Base-by-base conservation (phyloP, 2,888 invertebrate genomes). In the Microctonus hyperodae region DNA sequence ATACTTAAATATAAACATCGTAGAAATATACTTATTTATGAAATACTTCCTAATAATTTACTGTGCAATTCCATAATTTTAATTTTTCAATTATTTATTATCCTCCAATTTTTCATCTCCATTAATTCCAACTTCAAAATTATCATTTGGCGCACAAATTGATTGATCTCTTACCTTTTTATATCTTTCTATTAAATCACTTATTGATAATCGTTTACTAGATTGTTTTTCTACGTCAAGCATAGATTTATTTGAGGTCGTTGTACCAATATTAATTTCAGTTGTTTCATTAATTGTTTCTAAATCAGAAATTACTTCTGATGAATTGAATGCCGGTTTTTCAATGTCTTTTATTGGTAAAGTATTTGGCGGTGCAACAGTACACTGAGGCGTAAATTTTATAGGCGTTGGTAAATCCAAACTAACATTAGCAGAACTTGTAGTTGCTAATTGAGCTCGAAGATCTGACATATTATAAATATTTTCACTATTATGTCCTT, bases 161-260 rank as follows among this genome's bases (percentile, higher is more conserved):
- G 67, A 64, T 16, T 69, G 65, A 40, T 62, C 65, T 2, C 65
- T 63, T 16, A 81, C 13, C 59, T 74, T 79, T 68, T 74, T 82
- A 60, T 80, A 83, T 35, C 81, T 79, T 59, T 81, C 79, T 0
- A 83, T 77, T 56, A 83, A 75, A 73, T 83, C 83, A 22, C 79
- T 75, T 28, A 83, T 81, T 0, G 83, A 83, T 10, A 74, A 70
- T 63, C 81, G 74, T 63, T 58, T 65, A 56, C 62, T 73, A 35
- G 16, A 48, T 25, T 56, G 58, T 23, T 74, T 65, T 40, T 67
- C 65, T 25, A 55, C 6, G 25, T 55, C 44, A 20, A 31, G 44
- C n/a, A 13, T 10, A 0, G 44, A 5, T 23, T 58, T 35, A 1
- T 13, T 13, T 2, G n/a, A 9, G 1, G 5, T 13, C n/a, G 37